These are phyloP conservation scores for Athrips mouffetella DNA, from an alignment of 2,888 invertebrate genomes.

Conservation along the genomic window DNA sequence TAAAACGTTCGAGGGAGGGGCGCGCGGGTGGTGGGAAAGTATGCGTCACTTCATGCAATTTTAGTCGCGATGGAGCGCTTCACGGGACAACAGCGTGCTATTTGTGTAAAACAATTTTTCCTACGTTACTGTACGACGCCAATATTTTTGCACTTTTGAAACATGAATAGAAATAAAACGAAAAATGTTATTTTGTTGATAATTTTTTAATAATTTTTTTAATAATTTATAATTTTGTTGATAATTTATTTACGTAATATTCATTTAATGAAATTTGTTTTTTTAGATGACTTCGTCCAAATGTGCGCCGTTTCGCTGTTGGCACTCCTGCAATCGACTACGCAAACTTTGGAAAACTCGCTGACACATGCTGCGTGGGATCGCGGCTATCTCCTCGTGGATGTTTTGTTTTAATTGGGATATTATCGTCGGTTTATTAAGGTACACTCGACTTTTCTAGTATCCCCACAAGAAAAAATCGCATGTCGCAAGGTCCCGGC, in stretches of 20 bases:
- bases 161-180: background rate
- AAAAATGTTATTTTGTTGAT: too few species aligned
- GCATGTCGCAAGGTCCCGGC: too few species aligned
- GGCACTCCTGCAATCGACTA: background rate
- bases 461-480: slow-evolving; percentile 11
- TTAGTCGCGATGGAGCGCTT: too few species aligned
- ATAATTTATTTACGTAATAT: background rate
- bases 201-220: too few species aligned
- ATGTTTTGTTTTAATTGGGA: background rate
- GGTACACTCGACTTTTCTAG: slow-evolving; percentile 21
- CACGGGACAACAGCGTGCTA: too few species aligned
- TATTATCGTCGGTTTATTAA: slow-evolving; percentile 15
- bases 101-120: too few species aligned
- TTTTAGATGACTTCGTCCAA: slow-evolving; percentile 10
- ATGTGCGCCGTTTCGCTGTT: slow-evolving; percentile 1
- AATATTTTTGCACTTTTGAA: background rate
- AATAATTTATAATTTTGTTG: background rate
- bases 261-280: slow-evolving; percentile 12
- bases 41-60: too few species aligned
- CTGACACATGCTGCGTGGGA: background rate
- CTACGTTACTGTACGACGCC: background rate
- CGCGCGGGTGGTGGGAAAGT: too few species aligned
- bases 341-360: slow-evolving; percentile 7
- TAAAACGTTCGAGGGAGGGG: too few species aligned
- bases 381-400: slow-evolving; percentile 9